A percentile compares a stretch with the other conserved stretches of the same genome.
Conservation (phyloP, 1,140 invertebrate genomes). For the Macrobrachium rosenbergii region DNA sequence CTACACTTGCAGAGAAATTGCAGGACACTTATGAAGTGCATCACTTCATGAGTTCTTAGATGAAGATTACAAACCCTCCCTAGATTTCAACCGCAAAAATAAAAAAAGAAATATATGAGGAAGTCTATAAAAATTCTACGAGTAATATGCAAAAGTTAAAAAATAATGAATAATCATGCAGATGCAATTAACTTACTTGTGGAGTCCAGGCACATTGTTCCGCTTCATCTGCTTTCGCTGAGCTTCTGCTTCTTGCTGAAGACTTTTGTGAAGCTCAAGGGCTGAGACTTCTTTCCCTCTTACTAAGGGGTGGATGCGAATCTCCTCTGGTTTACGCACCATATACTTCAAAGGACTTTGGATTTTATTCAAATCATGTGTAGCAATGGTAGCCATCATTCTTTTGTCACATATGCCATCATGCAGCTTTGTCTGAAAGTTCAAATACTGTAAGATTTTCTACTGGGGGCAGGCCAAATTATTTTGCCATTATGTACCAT, state of each 20-base stretch:
- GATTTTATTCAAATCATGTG: constrained; percentile 82
- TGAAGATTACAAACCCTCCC: too few species aligned
- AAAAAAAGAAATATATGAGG: background rate
- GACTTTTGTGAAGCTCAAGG: constrained; percentile 77
- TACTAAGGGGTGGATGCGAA: constrained; percentile 79
- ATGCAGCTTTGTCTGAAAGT: constrained; percentile 79
- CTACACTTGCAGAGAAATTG: too few species aligned
- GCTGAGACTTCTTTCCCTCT: constrained; percentile 76
- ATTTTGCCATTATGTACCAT: too few species aligned
- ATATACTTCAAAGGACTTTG: constrained; percentile 78
- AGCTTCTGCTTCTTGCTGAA: constrained; percentile 80
- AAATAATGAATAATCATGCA: constrained; percentile 55
- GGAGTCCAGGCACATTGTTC: constrained; percentile 82
- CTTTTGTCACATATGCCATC: constrained; percentile 84
- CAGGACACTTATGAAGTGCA: too few species aligned
- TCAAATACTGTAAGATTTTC: background rate
- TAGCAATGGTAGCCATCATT: constrained; percentile 84
- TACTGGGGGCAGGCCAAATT: too few species aligned
- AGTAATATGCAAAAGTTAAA: background rate
- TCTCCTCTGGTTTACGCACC: constrained; percentile 75
- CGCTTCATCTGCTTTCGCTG: constrained; percentile 74
- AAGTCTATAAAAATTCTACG: background rate
- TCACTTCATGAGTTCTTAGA: too few species aligned
- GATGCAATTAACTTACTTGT: constrained; percentile 75
- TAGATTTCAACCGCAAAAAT: background rate